These are phyloP conservation scores for Scaptomyza cyrtandrae DNA, from an alignment of 2,888 invertebrate genomes.

Conservation along the genomic window DNA sequence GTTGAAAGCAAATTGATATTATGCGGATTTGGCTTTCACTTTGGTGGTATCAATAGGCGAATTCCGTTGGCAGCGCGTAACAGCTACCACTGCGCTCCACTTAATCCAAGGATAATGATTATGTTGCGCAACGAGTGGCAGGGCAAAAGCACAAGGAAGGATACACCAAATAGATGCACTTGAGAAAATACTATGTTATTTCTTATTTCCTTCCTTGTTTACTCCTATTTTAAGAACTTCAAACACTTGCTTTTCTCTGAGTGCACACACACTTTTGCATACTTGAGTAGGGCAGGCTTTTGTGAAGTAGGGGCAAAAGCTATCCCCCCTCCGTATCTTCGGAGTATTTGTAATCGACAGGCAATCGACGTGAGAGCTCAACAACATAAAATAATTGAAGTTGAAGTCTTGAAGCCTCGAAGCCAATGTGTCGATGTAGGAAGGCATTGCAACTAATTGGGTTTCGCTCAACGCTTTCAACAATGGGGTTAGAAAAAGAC, in stretches of 20 bases:
- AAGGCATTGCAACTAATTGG: slow-evolving; percentile 78
- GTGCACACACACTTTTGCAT: slow-evolving; percentile 60
- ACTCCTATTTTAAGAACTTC: too few relatives aligned
- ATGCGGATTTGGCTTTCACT: slow-evolving; percentile 81
- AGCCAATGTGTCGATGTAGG: slow-evolving; percentile 44
- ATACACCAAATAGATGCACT: slow-evolving; percentile 15
- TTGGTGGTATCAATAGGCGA: slow-evolving; percentile 75
- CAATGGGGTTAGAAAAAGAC: slow-evolving; percentile 47
- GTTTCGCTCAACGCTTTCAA: slow-evolving; percentile 64
- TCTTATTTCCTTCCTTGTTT: too few relatives aligned
- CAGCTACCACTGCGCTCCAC: slow-evolving; percentile 47
- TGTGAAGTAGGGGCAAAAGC: background rate
- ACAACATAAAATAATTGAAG: slow-evolving; percentile 72
- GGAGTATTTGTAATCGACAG: slow-evolving; percentile 75
- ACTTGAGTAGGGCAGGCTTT: slow-evolving; percentile 25
- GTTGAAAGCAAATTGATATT: slow-evolving; percentile 82
- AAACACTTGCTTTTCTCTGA: background rate
- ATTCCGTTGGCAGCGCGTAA: slow-evolving; percentile 69
- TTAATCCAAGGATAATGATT: slow-evolving; percentile 80
- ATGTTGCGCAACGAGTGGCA: slow-evolving; percentile 69
- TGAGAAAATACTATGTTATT: background rate
- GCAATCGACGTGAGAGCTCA: slow-evolving; percentile 73
- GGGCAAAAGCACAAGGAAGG: background rate
- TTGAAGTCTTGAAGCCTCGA: slow-evolving; percentile 40
- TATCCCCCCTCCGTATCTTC: background rate